phyloP scores from a whole-genome alignment of 64 coral and sea anemone genomes.

The Acropora tenuis region DNA sequence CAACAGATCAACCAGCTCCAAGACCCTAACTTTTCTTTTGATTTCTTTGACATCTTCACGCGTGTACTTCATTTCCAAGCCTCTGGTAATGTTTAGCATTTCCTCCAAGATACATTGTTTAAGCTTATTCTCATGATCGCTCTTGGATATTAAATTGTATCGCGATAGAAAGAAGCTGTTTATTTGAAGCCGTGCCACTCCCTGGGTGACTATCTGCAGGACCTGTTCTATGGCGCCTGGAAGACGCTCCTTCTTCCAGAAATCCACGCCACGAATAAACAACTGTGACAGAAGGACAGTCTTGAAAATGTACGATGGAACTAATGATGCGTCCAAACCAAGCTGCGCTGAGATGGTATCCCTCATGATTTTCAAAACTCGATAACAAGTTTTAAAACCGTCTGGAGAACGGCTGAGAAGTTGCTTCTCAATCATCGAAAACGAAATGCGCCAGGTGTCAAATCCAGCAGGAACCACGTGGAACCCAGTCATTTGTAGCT shows the following conservation, averaged over 20 bases:
- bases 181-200: neutral
- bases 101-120: conserved; percentile 29
- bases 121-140: conserved; percentile 42
- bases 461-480: conserved; percentile 44
- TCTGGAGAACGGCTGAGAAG: conserved; percentile 14
- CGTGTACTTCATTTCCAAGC: neutral
- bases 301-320: conserved; percentile 57
- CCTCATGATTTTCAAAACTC: conserved; percentile 24
- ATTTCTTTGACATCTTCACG: conserved; percentile 5
- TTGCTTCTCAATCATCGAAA: conserved; percentile 39
- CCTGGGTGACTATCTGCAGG: neutral
- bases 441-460: conserved; percentile 45
- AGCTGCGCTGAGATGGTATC: neutral
- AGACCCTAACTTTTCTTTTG: conserved; percentile 17
- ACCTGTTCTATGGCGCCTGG: neutral
- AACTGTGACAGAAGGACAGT: neutral
- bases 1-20: conserved; percentile 26
- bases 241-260: neutral
- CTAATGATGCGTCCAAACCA: conserved; percentile 9
- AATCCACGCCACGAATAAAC: neutral
- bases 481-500: conserved; percentile 2
- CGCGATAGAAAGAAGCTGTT: conserved; percentile 5
- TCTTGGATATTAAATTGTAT: conserved; percentile 2
- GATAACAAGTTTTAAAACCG: conserved; percentile 26
- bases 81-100: neutral